Base-by-base conservation (phyloP, 2,888 invertebrate species). In the Pharmacophagus antenor region DNA sequence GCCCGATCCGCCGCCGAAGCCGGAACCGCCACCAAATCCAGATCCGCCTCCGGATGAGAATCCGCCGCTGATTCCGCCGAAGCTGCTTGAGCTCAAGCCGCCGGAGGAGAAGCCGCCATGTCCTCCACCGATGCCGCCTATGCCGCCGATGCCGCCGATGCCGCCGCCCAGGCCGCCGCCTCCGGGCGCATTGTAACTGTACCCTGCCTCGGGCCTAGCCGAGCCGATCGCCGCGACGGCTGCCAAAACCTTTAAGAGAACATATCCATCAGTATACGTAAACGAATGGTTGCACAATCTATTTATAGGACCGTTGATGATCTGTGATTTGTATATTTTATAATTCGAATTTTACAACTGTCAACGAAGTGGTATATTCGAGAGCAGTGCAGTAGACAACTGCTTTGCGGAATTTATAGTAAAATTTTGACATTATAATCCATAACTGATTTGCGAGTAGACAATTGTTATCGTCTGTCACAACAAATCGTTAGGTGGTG, bases 141-240 rank as follows among this genome's bases (percentile, higher is more conserved):
- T 73, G 58, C 73, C 74, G 12, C 83, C 79, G 63, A 77, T 71
- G 61, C 77, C 74, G 42, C 85, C 76, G 15, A 79, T 73, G 63
- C 85, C 76, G 44, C 72, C 71, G 25, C 72, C 69, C 25, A 69
- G 68, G 64, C 79, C 79, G 62, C 85, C 85, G 64, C 88, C 88
- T 61, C 87, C 85, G 61, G 90, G 89, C 56, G 90, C 88, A 80
- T 80, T 88, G 84, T 91, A 92, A 80, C 92, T 92, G 81, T 92
- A 92, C 71, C 92, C 92, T 74, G 92, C 92, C 81, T 93, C 92
- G 77, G 93, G 93, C 63, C 92, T 86, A 60, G 92, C 92, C 77
- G 92, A 90, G 76, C 91, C 91, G 78, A 92, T 84, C 61, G 92
- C 91, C 83, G 92, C 85, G 66, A 92, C 87, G 82, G 90, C 91